A percentile compares a stretch with the other conserved stretches of the same genome.
Evolutionary conservation across 1,140 invertebrate species (phyloP).

Genomic region (Lamellibrachia luymesi): DNA sequence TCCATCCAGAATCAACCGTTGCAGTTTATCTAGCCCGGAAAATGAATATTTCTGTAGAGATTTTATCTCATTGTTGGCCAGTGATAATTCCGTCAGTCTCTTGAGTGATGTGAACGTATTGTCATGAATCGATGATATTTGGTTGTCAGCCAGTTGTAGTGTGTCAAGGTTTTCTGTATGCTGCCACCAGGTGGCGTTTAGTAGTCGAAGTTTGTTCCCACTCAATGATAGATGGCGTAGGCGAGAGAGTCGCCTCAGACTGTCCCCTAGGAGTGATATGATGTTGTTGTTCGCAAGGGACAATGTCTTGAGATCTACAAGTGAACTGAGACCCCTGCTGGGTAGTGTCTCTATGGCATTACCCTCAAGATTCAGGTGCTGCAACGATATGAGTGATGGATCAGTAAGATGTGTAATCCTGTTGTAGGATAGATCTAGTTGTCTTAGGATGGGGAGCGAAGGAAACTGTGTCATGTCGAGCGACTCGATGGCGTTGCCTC

Average conservation of each 20-base stretch:
- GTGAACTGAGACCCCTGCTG: background rate
- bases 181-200: constrained; percentile 44
- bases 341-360: background rate
- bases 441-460: constrained; percentile 27
- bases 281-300: constrained; percentile 35
- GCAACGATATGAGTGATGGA: constrained; percentile 36
- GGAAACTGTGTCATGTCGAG: constrained; percentile 34
- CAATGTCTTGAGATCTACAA: background rate
- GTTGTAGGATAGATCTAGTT: constrained; percentile 45
- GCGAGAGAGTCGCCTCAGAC: constrained; percentile 43
- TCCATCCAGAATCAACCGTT: constrained; percentile 39
- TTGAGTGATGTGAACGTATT: constrained; percentile 44
- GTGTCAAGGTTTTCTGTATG: constrained; percentile 35
- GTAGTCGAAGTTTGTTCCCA: constrained; percentile 38
- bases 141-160: constrained; percentile 41
- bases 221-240: constrained; percentile 41
- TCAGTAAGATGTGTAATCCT: constrained; percentile 38
- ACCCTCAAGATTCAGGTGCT: constrained; percentile 36
- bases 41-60: constrained; percentile 37
- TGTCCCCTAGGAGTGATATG: constrained; percentile 34
- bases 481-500: constrained; percentile 38
- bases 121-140: constrained; percentile 35
- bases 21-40: constrained; percentile 37
- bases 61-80: constrained; percentile 39
- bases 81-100: constrained; percentile 34